These are phyloP conservation scores for Kryphioiulus occultus DNA, from an alignment of 2,888 invertebrate genomes.

Conservation along the genomic window DNA sequence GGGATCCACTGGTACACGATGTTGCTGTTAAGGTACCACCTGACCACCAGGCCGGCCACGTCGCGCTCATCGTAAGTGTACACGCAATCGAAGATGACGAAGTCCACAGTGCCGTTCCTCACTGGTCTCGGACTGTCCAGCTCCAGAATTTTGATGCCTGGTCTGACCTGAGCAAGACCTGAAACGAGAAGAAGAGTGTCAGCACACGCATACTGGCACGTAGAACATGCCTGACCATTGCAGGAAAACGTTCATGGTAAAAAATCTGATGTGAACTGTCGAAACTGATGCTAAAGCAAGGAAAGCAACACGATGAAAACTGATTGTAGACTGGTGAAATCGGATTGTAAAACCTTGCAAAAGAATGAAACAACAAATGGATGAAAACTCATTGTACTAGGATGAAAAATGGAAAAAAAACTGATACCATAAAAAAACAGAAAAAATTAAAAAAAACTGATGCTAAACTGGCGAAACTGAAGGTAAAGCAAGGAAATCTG, in stretches of 20 bases:
- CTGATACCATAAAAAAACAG: too few species aligned
- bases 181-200: neutral
- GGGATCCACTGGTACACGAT: constrained; percentile 52
- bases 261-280: neutral
- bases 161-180: neutral
- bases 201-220: neutral
- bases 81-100: constrained; percentile 47
- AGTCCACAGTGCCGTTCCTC: constrained; percentile 39
- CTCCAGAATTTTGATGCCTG: constrained; percentile 35
- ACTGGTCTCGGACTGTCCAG: constrained; percentile 47
- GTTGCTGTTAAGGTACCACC: constrained; percentile 47
- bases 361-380: too few species aligned
- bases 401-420: too few species aligned
- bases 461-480: too few species aligned
- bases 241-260: neutral
- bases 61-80: constrained; percentile 44
- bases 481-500: too few species aligned
- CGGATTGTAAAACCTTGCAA: too few species aligned
- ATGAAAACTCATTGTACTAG: too few species aligned
- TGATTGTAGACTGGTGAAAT: too few species aligned
- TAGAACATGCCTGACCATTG: too few species aligned
- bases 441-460: too few species aligned
- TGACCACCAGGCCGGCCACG: constrained; percentile 41
- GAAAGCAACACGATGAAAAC: too few species aligned
- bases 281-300: too few species aligned